Base-by-base conservation (phyloP, 2,797 vertebrate species). In the Nasua narica region DNA sequence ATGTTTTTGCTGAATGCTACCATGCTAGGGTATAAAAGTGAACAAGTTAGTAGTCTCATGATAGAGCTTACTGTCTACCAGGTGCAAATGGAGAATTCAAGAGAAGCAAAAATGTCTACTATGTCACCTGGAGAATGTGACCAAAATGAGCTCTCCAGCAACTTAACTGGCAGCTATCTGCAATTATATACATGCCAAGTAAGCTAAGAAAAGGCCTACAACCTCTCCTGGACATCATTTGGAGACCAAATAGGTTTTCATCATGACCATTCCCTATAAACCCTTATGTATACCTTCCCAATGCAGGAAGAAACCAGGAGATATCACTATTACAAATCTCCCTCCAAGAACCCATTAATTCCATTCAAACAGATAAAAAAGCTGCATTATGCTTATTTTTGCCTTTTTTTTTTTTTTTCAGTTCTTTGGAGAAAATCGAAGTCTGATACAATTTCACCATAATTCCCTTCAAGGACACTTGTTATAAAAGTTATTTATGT, bases 401-500 rank as follows among this genome's bases (percentile, higher is more conserved):
- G 29, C 32, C 46, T 37, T 60, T 70, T 70, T 40, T 40, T 40
- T 40, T 40, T 40, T 35, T 3, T 25, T 48, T 3, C 6, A 21
- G 16, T 72, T 87, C 21, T 91, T 84, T 56, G 83, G 54, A 87
- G 27, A 76, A 72, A 19, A 40, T 21, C 21, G n/a, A 92, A 74
- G 84, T 93, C 32, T 48, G 89, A 88, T 65, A 37, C n/a, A 92
- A 93, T 88, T 83, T 46, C 48, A 86, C 14, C 27, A 40, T 78
- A 82, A 72, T 95, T 89, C 35, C 12, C 85, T 91, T 77, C 54
- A 95, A 93, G 37, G 48, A 74, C 29, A 95, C 29, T 87, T 72
- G 91, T 87, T 54, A 72, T 79, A 37, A 79, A 95, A 91, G 14
- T 19, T 62, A 54, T 18, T 69, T 54, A 78, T 25, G 77, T 92